A percentile compares a stretch with the other conserved stretches of the same genome.
Evolutionary conservation across 2,113 vertebrate species (phyloP).

Genomic region (Chloropsis hardwickii): DNA sequence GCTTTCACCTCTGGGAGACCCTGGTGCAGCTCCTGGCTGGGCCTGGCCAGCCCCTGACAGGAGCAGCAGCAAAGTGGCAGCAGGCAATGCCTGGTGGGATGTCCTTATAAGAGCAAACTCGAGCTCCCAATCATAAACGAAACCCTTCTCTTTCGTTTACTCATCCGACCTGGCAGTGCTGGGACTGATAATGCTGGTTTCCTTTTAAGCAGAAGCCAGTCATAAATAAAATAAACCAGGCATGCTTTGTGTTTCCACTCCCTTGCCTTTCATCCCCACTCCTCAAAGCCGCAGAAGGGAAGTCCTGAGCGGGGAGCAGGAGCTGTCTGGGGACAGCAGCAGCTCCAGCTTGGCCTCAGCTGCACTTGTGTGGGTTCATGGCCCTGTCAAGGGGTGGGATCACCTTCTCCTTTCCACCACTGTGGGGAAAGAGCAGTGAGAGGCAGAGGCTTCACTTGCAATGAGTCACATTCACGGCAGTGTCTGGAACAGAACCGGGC

Average conservation of each 20-base stretch:
- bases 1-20: not conserved
- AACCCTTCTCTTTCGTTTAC: conserved; percentile 32
- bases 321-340: not conserved
- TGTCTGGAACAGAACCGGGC: fast-evolving
- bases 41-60: not conserved
- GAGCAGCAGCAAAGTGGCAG: not conserved
- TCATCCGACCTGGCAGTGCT: not conserved
- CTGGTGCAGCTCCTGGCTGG: not conserved
- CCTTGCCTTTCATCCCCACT: conserved; percentile 6
- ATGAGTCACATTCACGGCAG: fast-evolving
- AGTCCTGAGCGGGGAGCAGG: not conserved
- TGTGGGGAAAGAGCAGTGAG: fast-evolving
- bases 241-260: conserved; percentile 2
- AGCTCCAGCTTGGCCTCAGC: not conserved
- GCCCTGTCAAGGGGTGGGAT: fast-evolving
- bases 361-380: not conserved
- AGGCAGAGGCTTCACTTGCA: not conserved
- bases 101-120: conserved; percentile 46
- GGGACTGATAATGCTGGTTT: conserved; percentile 35
- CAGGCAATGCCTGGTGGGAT: not conserved
- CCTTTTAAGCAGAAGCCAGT: conserved; percentile 41
- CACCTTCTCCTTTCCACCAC: not conserved
- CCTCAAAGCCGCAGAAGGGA: not conserved
- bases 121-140: not conserved
- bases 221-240: conserved; percentile 62